Conservation (phyloP, 2,113 vertebrate species). For the Aviceda subcristata region DNA sequence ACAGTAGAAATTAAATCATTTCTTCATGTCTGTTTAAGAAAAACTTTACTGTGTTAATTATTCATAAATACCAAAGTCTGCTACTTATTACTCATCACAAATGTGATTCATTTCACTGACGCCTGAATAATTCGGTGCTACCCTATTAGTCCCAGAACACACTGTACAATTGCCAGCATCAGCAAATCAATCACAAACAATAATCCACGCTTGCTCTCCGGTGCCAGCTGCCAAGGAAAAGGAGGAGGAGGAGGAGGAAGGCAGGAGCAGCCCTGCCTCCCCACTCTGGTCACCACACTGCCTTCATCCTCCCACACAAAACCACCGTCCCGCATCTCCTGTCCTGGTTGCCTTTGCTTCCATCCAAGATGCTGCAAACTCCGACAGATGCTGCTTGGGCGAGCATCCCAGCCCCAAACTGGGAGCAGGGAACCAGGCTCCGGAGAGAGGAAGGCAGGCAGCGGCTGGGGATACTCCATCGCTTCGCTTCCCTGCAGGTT, state of each 20-base stretch:
- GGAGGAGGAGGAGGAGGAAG: background rate
- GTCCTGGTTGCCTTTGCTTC: accelerated
- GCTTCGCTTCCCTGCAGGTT: background rate
- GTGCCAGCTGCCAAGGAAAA: background rate
- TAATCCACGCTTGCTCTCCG: background rate
- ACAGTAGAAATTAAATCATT: constrained; percentile 63
- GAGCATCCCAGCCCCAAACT: background rate
- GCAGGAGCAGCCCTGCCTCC: background rate
- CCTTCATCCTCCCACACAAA: background rate
- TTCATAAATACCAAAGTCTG: constrained; percentile 60
- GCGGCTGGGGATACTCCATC: background rate
- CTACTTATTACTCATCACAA: constrained; percentile 47
- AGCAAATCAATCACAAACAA: constrained; percentile 49
- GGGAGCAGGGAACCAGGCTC: background rate
- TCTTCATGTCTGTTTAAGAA: constrained; percentile 39
- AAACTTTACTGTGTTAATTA: constrained; percentile 55
- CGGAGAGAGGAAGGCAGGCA: background rate
- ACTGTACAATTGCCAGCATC: constrained; percentile 14
- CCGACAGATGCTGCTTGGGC: accelerated
- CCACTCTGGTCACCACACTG: accelerated
- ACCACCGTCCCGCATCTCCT: accelerated
- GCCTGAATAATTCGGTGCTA: constrained; percentile 30
- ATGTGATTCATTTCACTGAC: constrained; percentile 49
- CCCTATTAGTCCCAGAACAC: constrained; percentile 41
- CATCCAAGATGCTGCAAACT: background rate